phyloP scores from a whole-genome alignment of 2,113 vertebrate genomes.

The Equus przewalskii region DNA sequence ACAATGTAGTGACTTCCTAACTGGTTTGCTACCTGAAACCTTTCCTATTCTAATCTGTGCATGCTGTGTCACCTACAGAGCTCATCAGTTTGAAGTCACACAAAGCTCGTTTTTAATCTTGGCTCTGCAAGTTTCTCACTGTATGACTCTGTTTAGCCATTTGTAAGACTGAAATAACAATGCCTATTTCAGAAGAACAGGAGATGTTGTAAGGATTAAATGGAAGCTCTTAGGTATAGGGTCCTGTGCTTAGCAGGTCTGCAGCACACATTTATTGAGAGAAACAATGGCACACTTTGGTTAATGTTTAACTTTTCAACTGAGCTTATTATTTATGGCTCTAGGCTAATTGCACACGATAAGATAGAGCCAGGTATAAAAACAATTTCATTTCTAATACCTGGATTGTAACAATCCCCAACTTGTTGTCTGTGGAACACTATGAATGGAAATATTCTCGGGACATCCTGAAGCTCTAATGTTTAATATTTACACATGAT shows the following conservation, averaged over 20 bases:
- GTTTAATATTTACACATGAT: constrained; percentile 65
- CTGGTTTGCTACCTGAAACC: not conserved
- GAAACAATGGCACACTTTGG: not conserved
- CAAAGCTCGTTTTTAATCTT: not conserved
- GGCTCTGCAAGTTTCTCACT: not conserved
- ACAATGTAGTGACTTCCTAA: not conserved
- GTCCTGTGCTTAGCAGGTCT: not conserved
- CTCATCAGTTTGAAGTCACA: not conserved
- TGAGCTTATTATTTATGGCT: constrained; percentile 40
- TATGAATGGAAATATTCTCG: constrained; percentile 68
- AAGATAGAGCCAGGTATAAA: constrained; percentile 64
- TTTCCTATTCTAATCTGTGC: not conserved
- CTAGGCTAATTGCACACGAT: constrained; percentile 30
- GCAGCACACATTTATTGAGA: not conserved
- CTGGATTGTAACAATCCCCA: constrained; percentile 29
- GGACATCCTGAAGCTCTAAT: constrained; percentile 67
- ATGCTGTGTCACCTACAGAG: not conserved
- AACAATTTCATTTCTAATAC: constrained; percentile 76
- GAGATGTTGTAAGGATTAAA: not conserved
- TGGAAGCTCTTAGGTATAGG: not conserved
- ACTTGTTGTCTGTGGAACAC: constrained; percentile 71
- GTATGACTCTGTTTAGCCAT: not conserved
- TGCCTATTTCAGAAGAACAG: not conserved
- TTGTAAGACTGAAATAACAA: not conserved
- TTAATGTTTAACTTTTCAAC: constrained; percentile 55